Evolutionary conservation across 2,113 vertebrate species (phyloP).

Genomic region (Ceyx melanurus): DNA sequence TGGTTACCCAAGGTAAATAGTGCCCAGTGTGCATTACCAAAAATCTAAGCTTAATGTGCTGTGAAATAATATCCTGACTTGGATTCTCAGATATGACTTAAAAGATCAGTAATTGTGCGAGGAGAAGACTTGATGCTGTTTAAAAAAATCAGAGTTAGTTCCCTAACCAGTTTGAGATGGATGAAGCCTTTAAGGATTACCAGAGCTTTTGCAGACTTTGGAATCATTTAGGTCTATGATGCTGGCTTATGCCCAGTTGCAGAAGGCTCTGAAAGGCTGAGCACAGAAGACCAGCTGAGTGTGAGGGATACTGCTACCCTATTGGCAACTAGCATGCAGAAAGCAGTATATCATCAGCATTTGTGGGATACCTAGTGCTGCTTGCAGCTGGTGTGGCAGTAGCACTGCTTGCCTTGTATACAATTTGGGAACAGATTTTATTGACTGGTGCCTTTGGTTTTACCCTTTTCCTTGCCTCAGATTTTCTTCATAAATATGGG

Average conservation of each 20-base stretch:
- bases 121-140: background rate
- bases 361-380: background rate
- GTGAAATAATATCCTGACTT: background rate
- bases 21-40: background rate
- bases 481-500: slow-evolving; percentile 1
- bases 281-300: background rate
- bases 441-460: background rate
- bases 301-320: background rate
- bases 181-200: background rate
- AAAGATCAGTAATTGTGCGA: background rate
- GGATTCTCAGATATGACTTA: background rate
- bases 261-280: background rate
- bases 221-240: background rate
- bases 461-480: background rate
- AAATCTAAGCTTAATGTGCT: background rate
- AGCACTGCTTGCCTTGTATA: background rate
- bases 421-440: background rate
- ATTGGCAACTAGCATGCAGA: background rate
- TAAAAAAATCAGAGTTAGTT: background rate
- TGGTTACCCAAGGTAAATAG: background rate
- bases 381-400: background rate
- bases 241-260: background rate
- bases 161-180: background rate
- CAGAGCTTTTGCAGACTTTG: background rate
- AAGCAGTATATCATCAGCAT: background rate